A percentile compares a stretch with the other conserved stretches of the same genome.
Conservation (phyloP, 2,888 invertebrate genomes). For the Balanococcus diminutus region DNA sequence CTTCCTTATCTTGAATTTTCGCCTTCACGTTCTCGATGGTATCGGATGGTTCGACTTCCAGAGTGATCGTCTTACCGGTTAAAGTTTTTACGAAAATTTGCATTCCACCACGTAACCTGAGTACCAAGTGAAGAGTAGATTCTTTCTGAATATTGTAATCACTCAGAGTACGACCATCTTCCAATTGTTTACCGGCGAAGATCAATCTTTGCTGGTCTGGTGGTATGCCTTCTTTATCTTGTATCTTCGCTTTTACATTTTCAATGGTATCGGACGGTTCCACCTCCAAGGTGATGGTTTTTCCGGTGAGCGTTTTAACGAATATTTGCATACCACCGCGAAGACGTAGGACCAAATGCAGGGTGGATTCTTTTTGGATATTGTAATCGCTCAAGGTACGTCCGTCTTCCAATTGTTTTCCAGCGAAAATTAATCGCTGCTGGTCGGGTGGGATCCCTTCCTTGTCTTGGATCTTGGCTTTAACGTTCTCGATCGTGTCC, state of each 20-base stretch:
- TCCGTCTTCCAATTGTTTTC: conserved; percentile 68
- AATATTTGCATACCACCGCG: conserved; percentile 64
- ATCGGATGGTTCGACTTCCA: too few relatives aligned
- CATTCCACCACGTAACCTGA: too few relatives aligned
- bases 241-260: conserved; percentile 60
- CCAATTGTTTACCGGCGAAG: conserved; percentile 68
- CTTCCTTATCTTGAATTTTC: too few relatives aligned
- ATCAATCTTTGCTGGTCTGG: too few relatives aligned
- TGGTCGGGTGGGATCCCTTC: too few relatives aligned
- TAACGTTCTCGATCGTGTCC: conserved; percentile 69
- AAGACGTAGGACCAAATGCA: neutral
- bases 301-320: conserved; percentile 64
- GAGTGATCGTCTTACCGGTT: conserved; percentile 65
- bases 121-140: neutral
- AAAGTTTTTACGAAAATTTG: conserved; percentile 63
- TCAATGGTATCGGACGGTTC: conserved; percentile 60
- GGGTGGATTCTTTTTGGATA: conserved; percentile 65
- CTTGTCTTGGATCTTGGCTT: too few relatives aligned
- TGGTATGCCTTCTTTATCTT: too few relatives aligned
- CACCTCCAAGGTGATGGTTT: conserved; percentile 63
- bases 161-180: conserved; percentile 66
- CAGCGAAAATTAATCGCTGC: conserved; percentile 66
- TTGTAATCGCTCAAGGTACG: conserved; percentile 69
- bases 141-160: conserved; percentile 69
- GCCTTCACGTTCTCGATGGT: neutral